Conservation (phyloP, 2,113 vertebrate genomes). For the Astur gentilis region DNA sequence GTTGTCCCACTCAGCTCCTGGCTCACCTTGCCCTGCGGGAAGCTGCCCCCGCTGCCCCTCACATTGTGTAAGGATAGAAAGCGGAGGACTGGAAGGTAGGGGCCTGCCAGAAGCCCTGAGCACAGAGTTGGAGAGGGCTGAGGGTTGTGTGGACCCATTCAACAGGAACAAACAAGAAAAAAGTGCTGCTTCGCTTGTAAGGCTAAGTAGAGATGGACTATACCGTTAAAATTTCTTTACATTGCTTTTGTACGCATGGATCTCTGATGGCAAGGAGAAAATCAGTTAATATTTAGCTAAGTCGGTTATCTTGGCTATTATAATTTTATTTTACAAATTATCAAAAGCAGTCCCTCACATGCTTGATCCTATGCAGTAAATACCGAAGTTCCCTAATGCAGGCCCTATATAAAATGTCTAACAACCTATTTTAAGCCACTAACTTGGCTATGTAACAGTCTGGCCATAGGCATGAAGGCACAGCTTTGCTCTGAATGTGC, state of each 20-base stretch:
- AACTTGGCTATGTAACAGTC: background rate
- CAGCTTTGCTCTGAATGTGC: background rate
- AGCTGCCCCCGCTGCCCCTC: background rate
- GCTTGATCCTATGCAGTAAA: background rate
- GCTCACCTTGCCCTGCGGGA: background rate
- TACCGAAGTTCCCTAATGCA: background rate
- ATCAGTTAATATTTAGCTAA: background rate
- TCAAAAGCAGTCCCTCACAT: background rate
- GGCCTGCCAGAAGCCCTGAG: accelerated
- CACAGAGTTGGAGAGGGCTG: accelerated
- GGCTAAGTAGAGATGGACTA: background rate
- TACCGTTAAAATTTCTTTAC: background rate
- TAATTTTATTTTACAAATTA: background rate
- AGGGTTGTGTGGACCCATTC: background rate
- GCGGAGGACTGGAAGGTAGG: background rate
- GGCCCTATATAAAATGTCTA: background rate
- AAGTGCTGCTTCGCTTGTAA: background rate
- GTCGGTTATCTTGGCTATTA: background rate
- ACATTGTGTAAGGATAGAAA: background rate
- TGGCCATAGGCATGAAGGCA: background rate
- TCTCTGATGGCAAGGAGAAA: background rate
- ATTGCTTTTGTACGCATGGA: background rate
- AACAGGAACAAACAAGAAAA: background rate
- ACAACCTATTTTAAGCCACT: background rate
- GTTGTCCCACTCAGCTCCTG: background rate